A percentile compares a stretch with the other conserved stretches of the same genome.
Evolutionary conservation across 2,888 invertebrate species (phyloP).

Genomic region (Tridacna crocea): DNA sequence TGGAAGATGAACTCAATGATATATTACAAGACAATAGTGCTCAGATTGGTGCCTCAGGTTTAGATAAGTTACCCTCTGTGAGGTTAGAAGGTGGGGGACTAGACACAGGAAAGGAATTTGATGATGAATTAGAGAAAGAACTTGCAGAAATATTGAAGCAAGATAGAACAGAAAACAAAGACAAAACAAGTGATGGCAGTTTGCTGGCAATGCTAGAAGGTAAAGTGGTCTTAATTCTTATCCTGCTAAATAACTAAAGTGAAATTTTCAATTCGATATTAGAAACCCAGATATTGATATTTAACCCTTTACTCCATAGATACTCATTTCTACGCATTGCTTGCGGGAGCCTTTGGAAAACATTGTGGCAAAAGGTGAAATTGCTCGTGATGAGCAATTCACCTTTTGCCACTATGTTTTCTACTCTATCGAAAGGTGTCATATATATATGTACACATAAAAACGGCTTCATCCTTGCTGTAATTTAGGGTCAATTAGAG

Average conservation of each 20-base stretch:
- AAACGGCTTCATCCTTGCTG: too few species aligned
- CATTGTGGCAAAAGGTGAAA: too few species aligned
- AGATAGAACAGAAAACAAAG: constrained; percentile 1
- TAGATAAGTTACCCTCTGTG: constrained; percentile 2
- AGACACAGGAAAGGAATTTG: constrained; percentile 11
- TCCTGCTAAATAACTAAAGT: not conserved
- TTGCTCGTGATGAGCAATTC: too few species aligned
- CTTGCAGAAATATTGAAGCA: constrained; percentile 52
- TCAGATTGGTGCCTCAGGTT: constrained; percentile 2
- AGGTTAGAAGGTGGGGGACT: not conserved
- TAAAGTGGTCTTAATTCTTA: constrained; percentile 17
- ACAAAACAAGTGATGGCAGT: not conserved
- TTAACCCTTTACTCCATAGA: too few species aligned
- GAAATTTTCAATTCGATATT: too few species aligned
- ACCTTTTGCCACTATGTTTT: too few species aligned
- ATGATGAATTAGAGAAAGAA: constrained; percentile 56
- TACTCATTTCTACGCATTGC: too few species aligned
- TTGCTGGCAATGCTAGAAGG: constrained; percentile 42
- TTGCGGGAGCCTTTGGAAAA: too few species aligned
- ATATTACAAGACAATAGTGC: constrained; percentile 41
- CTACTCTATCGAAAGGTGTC: too few species aligned
- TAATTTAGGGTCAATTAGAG: too few species aligned
- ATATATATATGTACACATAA: too few species aligned
- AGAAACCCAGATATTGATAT: too few species aligned
- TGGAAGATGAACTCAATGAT: constrained; percentile 62